Base-by-base conservation (phyloP, 2,888 invertebrate species). In the Temnothorax ravouxi region DNA sequence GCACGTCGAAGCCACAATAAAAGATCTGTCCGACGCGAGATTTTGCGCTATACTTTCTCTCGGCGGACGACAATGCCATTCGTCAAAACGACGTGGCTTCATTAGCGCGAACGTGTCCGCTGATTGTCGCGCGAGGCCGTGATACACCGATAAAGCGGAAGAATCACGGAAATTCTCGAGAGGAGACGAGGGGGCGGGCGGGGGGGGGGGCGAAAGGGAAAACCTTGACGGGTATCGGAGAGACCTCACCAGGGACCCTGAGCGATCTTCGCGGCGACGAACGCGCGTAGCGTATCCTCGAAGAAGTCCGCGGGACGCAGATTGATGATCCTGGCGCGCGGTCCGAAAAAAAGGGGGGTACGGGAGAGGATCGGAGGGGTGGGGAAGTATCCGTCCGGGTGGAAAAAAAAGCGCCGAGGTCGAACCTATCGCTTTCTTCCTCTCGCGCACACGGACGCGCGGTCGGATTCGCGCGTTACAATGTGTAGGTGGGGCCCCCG, bases 311-410 rank as follows among this genome's bases (percentile, higher is more conserved):
- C 71, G 84, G 71, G 92, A 92, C 92, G 86, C 90, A 91, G 92
- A 92, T 92, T 91, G 91, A 92, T 92, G 92, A 90, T 91, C 89
- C 87, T 69, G 85, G 86, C 85, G 85, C 86, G 86, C 71, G 82
- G 71, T 88, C 84, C 84, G 67, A 61, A 81, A 72, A 62, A 77
- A 38, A 56, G 71, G 44, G 71, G 18, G 41, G 41, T 62, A 61
- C 69, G 61, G 18, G 61, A 56, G 67, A 50, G 61, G 47, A 9
- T 52, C 50, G 50, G 52, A 54, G 38, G 47, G 50, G 21, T 56
- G 25, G 15, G 15, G 59, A 47, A 62, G 3, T 47, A 75, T 75
- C 59, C 47, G 52, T 50, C 34, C 52, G 61, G 76, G 61, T 47
- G 74, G 64, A 79, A 81, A 41, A 54, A 77, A 41, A 56, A 77